Base-by-base conservation (phyloP, 1,140 invertebrate species). In the Diabrotica undecimpunctata region DNA sequence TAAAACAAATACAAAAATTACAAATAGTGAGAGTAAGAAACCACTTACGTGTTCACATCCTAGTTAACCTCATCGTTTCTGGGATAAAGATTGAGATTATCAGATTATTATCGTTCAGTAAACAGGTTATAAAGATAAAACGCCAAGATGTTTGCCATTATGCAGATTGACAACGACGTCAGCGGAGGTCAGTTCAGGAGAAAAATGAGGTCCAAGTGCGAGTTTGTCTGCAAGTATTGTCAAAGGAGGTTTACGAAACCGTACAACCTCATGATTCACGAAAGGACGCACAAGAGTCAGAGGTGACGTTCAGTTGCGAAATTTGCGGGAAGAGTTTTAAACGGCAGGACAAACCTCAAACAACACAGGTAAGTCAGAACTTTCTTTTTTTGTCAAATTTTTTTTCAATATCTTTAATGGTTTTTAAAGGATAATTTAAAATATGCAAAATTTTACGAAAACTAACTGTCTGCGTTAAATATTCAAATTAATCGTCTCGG, bases 141-240 rank as follows among this genome's bases (percentile, higher is more conserved):
- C 14, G 61, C 53, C 84, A 88, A 83, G 83, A 91, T 91, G 89
- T 91, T 90, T 83, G 89, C 89, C 81, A 88, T 91, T 83, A 90
- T 91, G 88, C 88, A 89, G 85, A 91, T 93, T 83, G 91, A 93
- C 84, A 89, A 89, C 84, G 91, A 93, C 84, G 91, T 93, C 83
- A 88, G 91, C 84, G 87, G 90, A 83, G 86, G 90, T 83, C 90
- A 93, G 85, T 93, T 93, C 84, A 87, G 94, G 81, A 91, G 94
- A 81, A 96, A 93, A 85, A 92, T 93, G 90, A 86, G 91, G 81
- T 87, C 90, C 83, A 92, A 96, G 86, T 96, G 95, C 86, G 93
- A 99, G 84, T 98, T 97, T 83, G 94, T 99, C 81, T 99, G 97
- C 89, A 95, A 96, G 82, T 99, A 94, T 86, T 99, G 97, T 86